These are phyloP conservation scores for Pheucticus melanocephalus DNA, from an alignment of 2,113 vertebrate genomes.

Conservation along the genomic window DNA sequence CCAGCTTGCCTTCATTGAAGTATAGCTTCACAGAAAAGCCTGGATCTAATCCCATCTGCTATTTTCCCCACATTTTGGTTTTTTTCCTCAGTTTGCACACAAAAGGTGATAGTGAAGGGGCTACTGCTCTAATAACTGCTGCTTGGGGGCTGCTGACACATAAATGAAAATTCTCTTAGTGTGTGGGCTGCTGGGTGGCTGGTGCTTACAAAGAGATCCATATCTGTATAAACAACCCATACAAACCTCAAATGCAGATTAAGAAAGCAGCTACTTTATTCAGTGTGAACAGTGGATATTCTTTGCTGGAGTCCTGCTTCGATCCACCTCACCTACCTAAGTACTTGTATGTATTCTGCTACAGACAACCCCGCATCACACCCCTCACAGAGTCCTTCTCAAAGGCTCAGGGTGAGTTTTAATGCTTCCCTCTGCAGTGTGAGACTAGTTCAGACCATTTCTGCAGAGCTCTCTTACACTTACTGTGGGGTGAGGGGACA, in stretches of 20 bases:
- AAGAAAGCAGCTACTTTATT: background rate
- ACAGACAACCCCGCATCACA: background rate
- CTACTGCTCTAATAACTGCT: background rate
- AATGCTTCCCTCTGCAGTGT: background rate
- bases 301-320: background rate
- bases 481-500: accelerated
- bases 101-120: background rate
- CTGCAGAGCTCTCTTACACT: background rate
- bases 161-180: background rate
- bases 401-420: background rate
- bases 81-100: background rate
- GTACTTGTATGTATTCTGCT: background rate
- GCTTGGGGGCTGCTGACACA: background rate
- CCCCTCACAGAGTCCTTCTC: background rate
- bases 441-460: background rate
- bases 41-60: background rate
- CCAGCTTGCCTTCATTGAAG: background rate
- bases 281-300: background rate
- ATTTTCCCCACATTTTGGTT: background rate
- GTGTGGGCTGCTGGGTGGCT: background rate
- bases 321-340: background rate
- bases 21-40: background rate
- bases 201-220: background rate
- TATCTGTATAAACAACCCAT: background rate
- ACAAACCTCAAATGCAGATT: background rate